Conservation (phyloP, 1,140 invertebrate genomes). For the Drusus annulatus region DNA sequence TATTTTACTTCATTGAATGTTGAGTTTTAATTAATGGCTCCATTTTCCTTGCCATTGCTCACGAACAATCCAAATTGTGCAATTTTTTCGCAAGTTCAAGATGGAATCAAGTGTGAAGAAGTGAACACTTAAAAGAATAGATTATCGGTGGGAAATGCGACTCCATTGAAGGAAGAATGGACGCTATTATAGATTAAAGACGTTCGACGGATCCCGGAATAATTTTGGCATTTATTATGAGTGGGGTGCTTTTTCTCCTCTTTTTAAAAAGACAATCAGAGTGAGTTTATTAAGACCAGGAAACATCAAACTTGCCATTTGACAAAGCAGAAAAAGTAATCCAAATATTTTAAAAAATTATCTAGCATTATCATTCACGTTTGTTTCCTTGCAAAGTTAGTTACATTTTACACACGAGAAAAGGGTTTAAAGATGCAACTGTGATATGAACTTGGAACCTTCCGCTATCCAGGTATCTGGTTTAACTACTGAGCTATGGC, state of each 20-base stretch:
- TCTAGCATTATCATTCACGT: too few relatives aligned
- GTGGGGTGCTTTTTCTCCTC: not conserved
- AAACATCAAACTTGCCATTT: not conserved
- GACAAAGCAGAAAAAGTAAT: not conserved
- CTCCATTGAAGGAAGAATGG: slow-evolving; percentile 18
- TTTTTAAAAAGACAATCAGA: not conserved
- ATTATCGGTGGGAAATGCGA: slow-evolving; percentile 25
- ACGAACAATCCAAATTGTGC: slow-evolving; percentile 38
- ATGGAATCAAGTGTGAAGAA: slow-evolving; percentile 36
- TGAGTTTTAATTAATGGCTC: slow-evolving; percentile 34
- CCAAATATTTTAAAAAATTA: not conserved
- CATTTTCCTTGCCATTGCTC: slow-evolving; percentile 36
- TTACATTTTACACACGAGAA: too few relatives aligned
- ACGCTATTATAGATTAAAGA: slow-evolving; percentile 9
- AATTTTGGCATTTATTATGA: slow-evolving; percentile 35
- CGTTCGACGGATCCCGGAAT: slow-evolving; percentile 3
- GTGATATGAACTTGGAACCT: too few relatives aligned
- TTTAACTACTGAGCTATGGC: not conserved
- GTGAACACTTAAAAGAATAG: slow-evolving; percentile 31
- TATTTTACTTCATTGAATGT: slow-evolving; percentile 29
- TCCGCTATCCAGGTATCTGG: not conserved
- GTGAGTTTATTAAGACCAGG: not conserved
- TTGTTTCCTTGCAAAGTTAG: too few relatives aligned
- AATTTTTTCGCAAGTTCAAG: slow-evolving; percentile 31
- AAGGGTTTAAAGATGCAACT: too few relatives aligned